Evolutionary conservation across 2,888 invertebrate species (phyloP), one percentile per base, ranked within the genome.

Genomic region (Cheilosia vernalis): DNA sequence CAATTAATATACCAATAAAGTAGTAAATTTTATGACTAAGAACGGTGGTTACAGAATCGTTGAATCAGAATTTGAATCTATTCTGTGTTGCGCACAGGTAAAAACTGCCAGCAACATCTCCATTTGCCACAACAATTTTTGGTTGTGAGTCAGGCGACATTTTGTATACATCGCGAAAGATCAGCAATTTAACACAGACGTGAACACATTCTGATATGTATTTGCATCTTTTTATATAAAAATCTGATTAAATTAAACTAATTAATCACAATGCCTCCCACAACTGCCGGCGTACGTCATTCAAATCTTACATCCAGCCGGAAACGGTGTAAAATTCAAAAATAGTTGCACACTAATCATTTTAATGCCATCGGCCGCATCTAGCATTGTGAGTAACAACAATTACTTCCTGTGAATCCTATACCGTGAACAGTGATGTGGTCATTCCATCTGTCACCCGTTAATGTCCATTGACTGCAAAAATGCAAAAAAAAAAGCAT

Each of bases 331-430:
- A 30, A 51, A 69, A n/a, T 17, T 69, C 42, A 67, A 64, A 76
- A 69, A 64, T 69, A 63, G 49, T 61, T 55, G 21, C 64, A 44
- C 10, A 53, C 61, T 64, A 76, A 67, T 73, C 58, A 33, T 61
- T 51, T 56, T 33, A 56, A 42, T 83, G 70, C 67, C 61, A 82
- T 72, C 40, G 66, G 30, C 60, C 21, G 60, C 17, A 17, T 24
- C 53, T 55, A 42, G 40, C 37, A 30, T 33, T 55, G 60, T 44
- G 37, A 72, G 47, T 21, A 40, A 19, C 40, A 70, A 61, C 70
- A 77, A 82, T 82, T 60, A 82, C 60, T 83, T 83, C 78, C 82
- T 83, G 66, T 83, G 51, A 13, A 60, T 58, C 27, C 5, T 27
- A 27, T 27, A 27, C 27, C 6, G 6, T n/a, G 19, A 51, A 47